These are phyloP conservation scores for Nowickia ferox DNA, from an alignment of 2,888 invertebrate genomes.

Conservation along the genomic window DNA sequence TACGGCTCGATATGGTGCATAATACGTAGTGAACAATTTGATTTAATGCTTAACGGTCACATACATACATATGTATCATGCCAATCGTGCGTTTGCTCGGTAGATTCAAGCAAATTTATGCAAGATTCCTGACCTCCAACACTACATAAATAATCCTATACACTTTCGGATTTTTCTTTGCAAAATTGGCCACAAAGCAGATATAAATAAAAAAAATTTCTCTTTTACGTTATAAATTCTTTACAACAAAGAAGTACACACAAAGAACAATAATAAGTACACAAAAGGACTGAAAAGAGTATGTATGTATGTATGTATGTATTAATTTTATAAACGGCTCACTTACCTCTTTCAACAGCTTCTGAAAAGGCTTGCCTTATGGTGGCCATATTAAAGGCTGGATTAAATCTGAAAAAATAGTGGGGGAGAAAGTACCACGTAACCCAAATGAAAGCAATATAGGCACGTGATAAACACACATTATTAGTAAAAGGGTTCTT, in stretches of 20 bases:
- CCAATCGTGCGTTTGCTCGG: too few species aligned
- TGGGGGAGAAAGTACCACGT: slow-evolving; percentile 53
- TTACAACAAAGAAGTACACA: slow-evolving; percentile 12
- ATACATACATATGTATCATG: too few species aligned
- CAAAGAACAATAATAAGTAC: slow-evolving; percentile 19
- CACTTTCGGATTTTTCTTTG: background rate
- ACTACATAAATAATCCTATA: background rate
- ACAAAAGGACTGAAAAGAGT: slow-evolving; percentile 4
- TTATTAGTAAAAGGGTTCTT: slow-evolving; percentile 59
- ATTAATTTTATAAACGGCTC: slow-evolving; percentile 38
- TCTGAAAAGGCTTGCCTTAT: slow-evolving; percentile 97
- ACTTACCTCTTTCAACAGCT: slow-evolving; percentile 94
- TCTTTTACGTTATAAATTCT: slow-evolving; percentile 23
- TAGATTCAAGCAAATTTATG: too few species aligned
- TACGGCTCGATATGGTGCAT: too few species aligned
- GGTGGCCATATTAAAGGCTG: slow-evolving; percentile 95
- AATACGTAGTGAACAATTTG: too few species aligned
- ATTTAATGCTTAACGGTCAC: too few species aligned
- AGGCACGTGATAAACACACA: slow-evolving; percentile 61
- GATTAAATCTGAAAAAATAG: slow-evolving; percentile 89
- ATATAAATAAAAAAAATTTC: slow-evolving; percentile 5
- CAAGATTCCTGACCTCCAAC: background rate
- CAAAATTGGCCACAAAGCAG: slow-evolving; percentile 1
- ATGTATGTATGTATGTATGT: background rate
- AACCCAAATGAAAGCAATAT: slow-evolving; percentile 63